A percentile compares a stretch with the other conserved stretches of the same genome.
Evolutionary conservation across 1,140 invertebrate genomes (phyloP).

Genomic region (Colletes gigas): DNA sequence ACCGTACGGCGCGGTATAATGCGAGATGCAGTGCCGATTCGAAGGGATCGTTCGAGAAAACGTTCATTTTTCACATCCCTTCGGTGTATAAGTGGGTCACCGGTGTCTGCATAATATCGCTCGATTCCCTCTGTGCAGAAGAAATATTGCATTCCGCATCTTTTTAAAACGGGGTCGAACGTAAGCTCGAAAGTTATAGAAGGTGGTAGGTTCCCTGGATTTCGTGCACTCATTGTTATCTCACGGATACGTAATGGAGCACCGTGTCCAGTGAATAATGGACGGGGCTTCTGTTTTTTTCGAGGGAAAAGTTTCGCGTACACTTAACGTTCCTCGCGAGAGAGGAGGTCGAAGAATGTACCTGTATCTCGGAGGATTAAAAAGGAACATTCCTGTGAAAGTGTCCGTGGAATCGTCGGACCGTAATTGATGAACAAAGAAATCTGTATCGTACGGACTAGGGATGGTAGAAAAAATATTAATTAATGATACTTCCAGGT

Average conservation of each 20-base stretch:
- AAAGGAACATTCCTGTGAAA: too few relatives aligned
- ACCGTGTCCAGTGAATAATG: conserved; percentile 3
- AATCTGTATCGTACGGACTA: too few relatives aligned
- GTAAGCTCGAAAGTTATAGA: background rate
- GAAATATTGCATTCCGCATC: conserved; percentile 38
- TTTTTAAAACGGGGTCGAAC: conserved; percentile 30
- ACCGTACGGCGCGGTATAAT: too few relatives aligned
- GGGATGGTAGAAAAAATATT: too few relatives aligned
- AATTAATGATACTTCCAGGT: too few relatives aligned
- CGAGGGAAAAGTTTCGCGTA: background rate
- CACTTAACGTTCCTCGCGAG: background rate
- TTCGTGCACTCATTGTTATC: conserved; percentile 24
- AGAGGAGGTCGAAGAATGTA: too few relatives aligned
- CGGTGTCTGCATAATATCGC: background rate
- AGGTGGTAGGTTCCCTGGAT: background rate
- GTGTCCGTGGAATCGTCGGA: too few relatives aligned
- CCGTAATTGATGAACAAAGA: too few relatives aligned
- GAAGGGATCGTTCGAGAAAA: background rate
- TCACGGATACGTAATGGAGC: background rate
- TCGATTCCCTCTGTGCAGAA: conserved; percentile 4
- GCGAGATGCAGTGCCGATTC: background rate
- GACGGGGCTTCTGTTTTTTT: background rate
- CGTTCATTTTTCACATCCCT: conserved; percentile 12
- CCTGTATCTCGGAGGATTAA: background rate
- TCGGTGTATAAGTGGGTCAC: conserved; percentile 29